Percentiles rank a stretch among this genome's conserved stretches.
Conservation (phyloP, 2,888 invertebrate genomes). For the Blastobasis adustella region DNA sequence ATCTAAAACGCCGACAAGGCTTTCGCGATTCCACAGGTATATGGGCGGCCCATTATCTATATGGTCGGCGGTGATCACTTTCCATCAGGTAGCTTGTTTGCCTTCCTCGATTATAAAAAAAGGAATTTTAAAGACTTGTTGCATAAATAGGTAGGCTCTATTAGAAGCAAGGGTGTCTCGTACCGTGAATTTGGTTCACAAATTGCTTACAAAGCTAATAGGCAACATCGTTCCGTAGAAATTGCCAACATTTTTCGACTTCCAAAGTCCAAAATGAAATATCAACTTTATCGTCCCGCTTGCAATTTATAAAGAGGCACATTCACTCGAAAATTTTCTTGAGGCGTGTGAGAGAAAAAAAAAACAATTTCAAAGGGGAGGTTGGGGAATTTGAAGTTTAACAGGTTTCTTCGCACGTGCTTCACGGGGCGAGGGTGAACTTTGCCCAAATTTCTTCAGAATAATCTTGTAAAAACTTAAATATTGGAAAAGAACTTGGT, state of each 20-base stretch:
- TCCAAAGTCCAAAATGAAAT: constrained; percentile 1
- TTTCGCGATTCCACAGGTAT: no score
- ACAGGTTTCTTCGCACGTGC: constrained; percentile 28
- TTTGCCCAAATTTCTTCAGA: background rate
- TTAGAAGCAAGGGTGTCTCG: no score
- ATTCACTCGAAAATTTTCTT: constrained; percentile 25
- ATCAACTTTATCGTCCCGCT: constrained; percentile 15
- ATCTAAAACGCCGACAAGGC: no score
- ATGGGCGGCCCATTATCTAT: no score
- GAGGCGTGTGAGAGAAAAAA: constrained; percentile 17
- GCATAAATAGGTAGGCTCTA: no score
- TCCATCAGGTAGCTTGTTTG: no score
- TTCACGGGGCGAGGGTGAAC: constrained; percentile 7
- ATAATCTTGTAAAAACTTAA: background rate
- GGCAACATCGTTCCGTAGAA: background rate
- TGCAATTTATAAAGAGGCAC: constrained; percentile 29
- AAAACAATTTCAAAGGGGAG: constrained; percentile 19
- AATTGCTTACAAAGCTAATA: no score
- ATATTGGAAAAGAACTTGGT: no score
- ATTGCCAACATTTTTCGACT: background rate
- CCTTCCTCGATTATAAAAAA: no score
- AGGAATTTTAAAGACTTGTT: no score
- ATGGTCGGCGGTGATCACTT: no score
- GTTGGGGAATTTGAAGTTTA: constrained; percentile 25
- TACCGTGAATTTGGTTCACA: no score